Evolutionary conservation across 1,140 invertebrate species (phyloP).

Genomic region (Zaprionus capensis): DNA sequence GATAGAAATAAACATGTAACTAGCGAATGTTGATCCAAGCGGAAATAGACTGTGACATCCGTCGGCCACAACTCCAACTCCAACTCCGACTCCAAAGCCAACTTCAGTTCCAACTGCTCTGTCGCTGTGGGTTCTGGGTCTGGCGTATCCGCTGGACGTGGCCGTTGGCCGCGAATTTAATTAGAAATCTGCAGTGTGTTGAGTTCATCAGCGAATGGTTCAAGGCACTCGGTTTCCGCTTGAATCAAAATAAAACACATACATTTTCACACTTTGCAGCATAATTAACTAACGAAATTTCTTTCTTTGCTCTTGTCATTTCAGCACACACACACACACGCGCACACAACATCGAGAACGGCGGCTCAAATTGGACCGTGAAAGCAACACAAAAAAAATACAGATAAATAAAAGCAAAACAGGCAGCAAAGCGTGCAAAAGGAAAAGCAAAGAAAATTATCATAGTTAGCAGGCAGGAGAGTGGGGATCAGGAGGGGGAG

Average conservation of each 20-base stretch:
- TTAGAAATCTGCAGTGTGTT: slow-evolving; percentile 68
- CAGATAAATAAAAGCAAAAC: slow-evolving; percentile 47
- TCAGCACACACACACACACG: slow-evolving; percentile 44
- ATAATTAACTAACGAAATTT: slow-evolving; percentile 79
- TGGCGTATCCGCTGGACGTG: slow-evolving; percentile 71
- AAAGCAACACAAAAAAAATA: slow-evolving; percentile 43
- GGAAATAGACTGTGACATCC: slow-evolving; percentile 79
- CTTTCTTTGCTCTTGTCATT: slow-evolving; percentile 78
- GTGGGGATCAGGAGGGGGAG: not conserved
- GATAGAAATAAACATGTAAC: slow-evolving; percentile 43
- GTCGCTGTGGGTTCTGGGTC: slow-evolving; percentile 24
- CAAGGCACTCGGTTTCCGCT: slow-evolving; percentile 74
- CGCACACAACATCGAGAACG: not conserved
- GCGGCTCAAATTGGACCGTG: slow-evolving; percentile 70
- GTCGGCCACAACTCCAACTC: slow-evolving; percentile 30
- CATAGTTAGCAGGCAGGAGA: slow-evolving; percentile 30
- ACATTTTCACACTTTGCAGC: slow-evolving; percentile 68
- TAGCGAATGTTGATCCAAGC: slow-evolving; percentile 37
- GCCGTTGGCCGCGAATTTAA: slow-evolving; percentile 73
- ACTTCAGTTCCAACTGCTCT: not conserved
- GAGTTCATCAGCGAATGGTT: slow-evolving; percentile 49
- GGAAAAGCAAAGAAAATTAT: slow-evolving; percentile 74
- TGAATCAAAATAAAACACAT: slow-evolving; percentile 17
- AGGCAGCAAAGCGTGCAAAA: slow-evolving; percentile 69
- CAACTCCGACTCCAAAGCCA: not conserved